Percentiles rank a stretch among this genome's conserved stretches.
Evolutionary conservation across 2,797 vertebrate genomes (phyloP).

Genomic region (Alosa sapidissima): DNA sequence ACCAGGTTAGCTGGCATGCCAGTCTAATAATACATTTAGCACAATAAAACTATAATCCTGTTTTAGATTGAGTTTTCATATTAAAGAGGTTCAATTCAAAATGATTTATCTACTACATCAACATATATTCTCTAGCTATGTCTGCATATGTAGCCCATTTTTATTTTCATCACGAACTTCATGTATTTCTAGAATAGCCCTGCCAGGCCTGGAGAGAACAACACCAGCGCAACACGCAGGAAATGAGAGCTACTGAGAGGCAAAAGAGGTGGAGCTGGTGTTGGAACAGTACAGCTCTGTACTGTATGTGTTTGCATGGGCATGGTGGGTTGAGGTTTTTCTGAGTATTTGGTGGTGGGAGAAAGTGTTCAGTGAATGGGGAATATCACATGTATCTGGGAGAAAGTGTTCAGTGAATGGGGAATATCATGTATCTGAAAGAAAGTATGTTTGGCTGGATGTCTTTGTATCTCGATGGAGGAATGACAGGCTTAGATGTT

Average conservation of each 20-base stretch:
- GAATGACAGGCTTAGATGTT: conserved; percentile 65
- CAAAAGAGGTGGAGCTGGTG: too few species aligned
- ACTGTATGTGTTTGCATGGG: not conserved
- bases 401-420: not conserved
- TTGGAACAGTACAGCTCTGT: not conserved
- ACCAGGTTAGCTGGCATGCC: not conserved
- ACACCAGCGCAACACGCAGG: too few species aligned
- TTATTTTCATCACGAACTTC: not conserved
- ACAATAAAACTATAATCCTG: not conserved
- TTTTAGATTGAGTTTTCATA: not conserved
- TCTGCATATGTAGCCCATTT: not conserved
- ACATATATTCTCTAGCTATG: not conserved
- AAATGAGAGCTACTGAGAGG: too few species aligned
- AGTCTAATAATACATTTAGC: not conserved
- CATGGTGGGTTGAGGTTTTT: not conserved
- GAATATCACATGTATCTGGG: not conserved
- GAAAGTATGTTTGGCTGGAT: not conserved
- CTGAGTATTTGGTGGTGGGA: not conserved
- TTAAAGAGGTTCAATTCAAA: not conserved
- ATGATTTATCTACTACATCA: not conserved
- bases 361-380: not conserved
- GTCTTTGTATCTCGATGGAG: conserved; percentile 14
- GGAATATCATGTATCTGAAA: not conserved
- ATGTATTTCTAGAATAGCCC: not conserved
- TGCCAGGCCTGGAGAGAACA: too few species aligned